These are phyloP conservation scores for Prionailurus viverrinus DNA, from an alignment of 2,113 vertebrate genomes.

Conservation along the genomic window DNA sequence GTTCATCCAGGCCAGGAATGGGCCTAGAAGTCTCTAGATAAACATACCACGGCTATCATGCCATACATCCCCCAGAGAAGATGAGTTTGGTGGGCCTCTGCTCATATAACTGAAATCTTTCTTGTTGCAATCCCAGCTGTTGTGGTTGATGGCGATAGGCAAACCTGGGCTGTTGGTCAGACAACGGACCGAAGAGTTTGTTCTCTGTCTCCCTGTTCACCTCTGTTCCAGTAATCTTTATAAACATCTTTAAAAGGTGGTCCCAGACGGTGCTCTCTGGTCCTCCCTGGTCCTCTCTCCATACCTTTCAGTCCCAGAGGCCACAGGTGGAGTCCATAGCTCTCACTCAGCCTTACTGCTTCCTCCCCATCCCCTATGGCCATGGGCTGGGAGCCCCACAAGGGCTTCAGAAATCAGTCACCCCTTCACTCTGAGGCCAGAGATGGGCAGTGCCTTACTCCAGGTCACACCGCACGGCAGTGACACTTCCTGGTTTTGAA, in stretches of 20 bases:
- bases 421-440: neutral
- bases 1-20: neutral
- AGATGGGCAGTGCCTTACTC: neutral
- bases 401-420: neutral
- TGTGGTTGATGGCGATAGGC: neutral
- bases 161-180: neutral
- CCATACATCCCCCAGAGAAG: neutral
- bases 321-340: neutral
- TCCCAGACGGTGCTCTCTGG: neutral
- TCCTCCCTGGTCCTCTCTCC: neutral
- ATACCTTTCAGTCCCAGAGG: neutral
- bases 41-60: neutral
- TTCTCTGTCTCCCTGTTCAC: neutral
- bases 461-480: neutral
- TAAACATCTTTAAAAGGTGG: neutral
- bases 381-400: neutral
- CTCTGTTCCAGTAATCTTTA: neutral
- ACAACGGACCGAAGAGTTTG: neutral
- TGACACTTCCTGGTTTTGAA: neutral
- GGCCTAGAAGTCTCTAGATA: conserved; percentile 50
- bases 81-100: neutral
- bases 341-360: neutral
- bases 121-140: neutral
- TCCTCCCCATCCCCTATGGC: neutral
- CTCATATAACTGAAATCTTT: conserved; percentile 35